phyloP scores from a whole-genome alignment of 2,888 invertebrate genomes.

The Polyommatus icarus region DNA sequence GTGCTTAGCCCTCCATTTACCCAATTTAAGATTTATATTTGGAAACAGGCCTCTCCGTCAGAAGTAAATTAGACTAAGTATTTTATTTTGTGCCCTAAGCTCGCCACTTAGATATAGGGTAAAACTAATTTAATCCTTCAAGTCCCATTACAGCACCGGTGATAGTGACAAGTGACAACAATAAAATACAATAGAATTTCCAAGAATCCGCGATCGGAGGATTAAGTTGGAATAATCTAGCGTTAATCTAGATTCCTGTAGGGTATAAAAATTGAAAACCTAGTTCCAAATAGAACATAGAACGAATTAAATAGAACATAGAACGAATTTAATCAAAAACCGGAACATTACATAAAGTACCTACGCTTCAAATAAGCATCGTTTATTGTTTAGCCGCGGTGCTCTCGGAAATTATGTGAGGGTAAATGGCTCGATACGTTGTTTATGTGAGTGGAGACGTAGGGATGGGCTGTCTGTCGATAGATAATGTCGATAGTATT shows the following conservation, averaged over 20 bases:
- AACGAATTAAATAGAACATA: conserved; percentile 1
- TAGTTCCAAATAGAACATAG: not conserved
- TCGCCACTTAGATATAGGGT: not conserved
- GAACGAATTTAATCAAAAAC: conserved; percentile 15
- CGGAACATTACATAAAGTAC: conserved; percentile 14
- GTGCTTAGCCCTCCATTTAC: too few relatives aligned
- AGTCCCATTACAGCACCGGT: too few relatives aligned
- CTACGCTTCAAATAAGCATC: conserved; percentile 20
- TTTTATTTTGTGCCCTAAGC: not conserved
- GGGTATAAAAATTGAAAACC: not conserved
- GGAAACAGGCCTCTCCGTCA: not conserved
- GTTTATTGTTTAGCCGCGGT: conserved; percentile 24
- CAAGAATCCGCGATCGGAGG: too few relatives aligned
- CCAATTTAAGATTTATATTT: not conserved
- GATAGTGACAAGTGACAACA: too few relatives aligned
- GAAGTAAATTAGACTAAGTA: not conserved
- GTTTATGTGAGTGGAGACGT: conserved; percentile 33
- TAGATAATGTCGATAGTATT: not conserved
- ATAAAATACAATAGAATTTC: too few relatives aligned
- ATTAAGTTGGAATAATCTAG: not conserved
- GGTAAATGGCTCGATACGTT: conserved; percentile 40
- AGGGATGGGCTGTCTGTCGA: not conserved
- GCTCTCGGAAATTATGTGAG: conserved; percentile 40
- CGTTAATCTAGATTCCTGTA: too few relatives aligned
- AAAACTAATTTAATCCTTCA: too few relatives aligned